phyloP scores from a whole-genome alignment of 2,888 invertebrate genomes.

The Reticulitermes lucifugus region DNA sequence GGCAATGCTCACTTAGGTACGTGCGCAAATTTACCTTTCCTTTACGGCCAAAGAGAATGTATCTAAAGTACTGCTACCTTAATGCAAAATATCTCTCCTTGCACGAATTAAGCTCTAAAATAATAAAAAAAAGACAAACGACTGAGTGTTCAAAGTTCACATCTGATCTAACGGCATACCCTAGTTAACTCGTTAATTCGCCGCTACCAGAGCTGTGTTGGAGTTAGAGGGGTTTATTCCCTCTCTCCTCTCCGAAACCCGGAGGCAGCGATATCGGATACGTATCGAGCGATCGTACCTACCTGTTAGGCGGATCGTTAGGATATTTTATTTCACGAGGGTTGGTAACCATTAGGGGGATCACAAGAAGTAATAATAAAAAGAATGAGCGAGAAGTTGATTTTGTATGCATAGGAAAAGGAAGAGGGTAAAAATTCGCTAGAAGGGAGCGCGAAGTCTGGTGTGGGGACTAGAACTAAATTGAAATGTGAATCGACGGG shows the following conservation, averaged over 20 bases:
- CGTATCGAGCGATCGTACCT: background rate
- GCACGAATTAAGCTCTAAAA: too few relatives aligned
- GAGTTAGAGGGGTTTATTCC: background rate
- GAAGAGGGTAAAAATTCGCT: background rate
- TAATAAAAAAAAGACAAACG: too few relatives aligned
- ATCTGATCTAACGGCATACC: background rate
- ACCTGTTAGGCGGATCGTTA: background rate
- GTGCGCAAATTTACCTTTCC: too few relatives aligned
- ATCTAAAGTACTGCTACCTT: too few relatives aligned
- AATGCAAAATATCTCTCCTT: too few relatives aligned
- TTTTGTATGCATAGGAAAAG: constrained; percentile 9
- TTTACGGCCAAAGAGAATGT: too few relatives aligned
- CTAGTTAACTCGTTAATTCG: background rate
- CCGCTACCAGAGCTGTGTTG: background rate
- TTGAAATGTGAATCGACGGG: background rate
- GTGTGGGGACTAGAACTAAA: background rate
- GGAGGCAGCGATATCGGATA: background rate
- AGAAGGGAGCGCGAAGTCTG: background rate
- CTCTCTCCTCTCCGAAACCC: background rate
- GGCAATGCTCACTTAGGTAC: too few relatives aligned
- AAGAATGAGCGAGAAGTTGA: background rate
- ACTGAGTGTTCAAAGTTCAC: background rate
- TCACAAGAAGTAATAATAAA: background rate
- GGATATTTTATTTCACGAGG: background rate
- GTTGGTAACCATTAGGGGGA: constrained; percentile 1